These are phyloP conservation scores for Oikopleura dioica DNA, from an alignment of 23 tunicate species.

Conservation along the genomic window DNA sequence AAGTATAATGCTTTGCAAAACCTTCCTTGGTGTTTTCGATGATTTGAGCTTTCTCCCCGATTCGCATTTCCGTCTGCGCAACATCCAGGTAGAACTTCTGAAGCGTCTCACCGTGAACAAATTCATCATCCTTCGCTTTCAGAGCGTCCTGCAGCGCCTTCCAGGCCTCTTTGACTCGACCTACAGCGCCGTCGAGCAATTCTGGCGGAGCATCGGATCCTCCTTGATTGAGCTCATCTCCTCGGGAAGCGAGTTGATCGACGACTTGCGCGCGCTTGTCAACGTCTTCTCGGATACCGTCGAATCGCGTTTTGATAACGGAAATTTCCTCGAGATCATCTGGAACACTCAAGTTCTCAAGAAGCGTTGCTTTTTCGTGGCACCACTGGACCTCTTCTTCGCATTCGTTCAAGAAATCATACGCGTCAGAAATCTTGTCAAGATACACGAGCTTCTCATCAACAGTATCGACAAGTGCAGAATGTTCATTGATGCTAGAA, in stretches of 20 bases:
- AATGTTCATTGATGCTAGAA: conserved; percentile 13
- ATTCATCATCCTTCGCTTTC: not conserved
- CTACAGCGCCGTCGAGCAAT: not conserved
- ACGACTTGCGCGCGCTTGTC: not conserved
- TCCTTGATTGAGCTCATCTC: not conserved
- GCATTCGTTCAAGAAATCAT: conserved; percentile 2
- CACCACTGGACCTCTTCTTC: not conserved
- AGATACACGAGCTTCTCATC: not conserved
- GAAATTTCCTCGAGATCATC: not conserved
- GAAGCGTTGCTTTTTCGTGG: not conserved
- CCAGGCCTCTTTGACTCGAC: not conserved
- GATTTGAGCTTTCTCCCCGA: conserved; percentile 51
- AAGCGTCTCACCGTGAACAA: conserved; percentile 25
- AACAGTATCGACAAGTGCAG: not conserved
- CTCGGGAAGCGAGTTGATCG: not conserved
- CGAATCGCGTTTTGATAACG: not conserved
- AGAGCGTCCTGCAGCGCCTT: not conserved
- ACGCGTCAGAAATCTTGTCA: not conserved
- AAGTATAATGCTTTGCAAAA: too few species aligned
- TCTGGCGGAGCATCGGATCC: not conserved
- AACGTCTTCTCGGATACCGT: not conserved
- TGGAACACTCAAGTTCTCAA: not conserved
- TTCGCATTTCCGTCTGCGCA: conserved; percentile 72
- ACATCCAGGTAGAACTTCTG: conserved; percentile 62
- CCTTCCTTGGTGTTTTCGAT: conserved; percentile 21